Base-by-base conservation (phyloP, 2,113 vertebrate species). In the Embiotoca jacksoni region DNA sequence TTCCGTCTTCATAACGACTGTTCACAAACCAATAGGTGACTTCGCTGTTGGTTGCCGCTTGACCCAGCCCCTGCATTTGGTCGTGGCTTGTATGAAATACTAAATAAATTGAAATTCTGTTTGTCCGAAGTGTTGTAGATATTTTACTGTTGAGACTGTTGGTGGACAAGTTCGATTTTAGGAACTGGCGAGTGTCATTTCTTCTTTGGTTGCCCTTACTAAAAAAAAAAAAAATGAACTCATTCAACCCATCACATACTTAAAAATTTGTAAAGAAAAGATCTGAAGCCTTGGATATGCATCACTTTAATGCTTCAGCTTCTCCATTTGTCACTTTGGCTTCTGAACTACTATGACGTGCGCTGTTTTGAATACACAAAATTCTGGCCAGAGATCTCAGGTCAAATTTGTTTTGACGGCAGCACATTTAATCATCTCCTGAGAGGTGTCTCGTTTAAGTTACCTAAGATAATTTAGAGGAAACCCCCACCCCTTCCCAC, bases 161-260 rank as follows among this genome's bases (percentile, higher is more conserved):
- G 58, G 73, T 76, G 44, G 46, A 66, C 10, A 13, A 44, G 41
- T 4, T 81, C 23, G 0, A 56, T 75, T 73, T 80, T 57, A 83
- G 3, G 6, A 55, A 50, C 11, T 36, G 49, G 49, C 54, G 54
- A 16, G 35, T 44, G 36, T 7, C 46, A 65, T 58, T 35, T 13
- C 56, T 3, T 15, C 36, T 57, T 79, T 72, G 16, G 68, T 66
- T 16, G 0, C 54, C 44, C 49, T 56, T 50, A 57, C 32, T 73
- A 33, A 36, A 76, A 55, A 47, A 36, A 47, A 36, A 66, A 57
- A 56, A 14, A 4, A 60, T 44, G 13, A 75, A 23, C 23, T 61
- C 35, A 46, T 73, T 52, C 31, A 65, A 41, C 50, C 49, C 37
- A 14, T 30, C 47, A 39, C 13, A 82, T 32, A 16, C 31, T 1